Base-by-base conservation (phyloP, 2,797 vertebrate genomes). In the Halcyon chelicuti region DNA sequence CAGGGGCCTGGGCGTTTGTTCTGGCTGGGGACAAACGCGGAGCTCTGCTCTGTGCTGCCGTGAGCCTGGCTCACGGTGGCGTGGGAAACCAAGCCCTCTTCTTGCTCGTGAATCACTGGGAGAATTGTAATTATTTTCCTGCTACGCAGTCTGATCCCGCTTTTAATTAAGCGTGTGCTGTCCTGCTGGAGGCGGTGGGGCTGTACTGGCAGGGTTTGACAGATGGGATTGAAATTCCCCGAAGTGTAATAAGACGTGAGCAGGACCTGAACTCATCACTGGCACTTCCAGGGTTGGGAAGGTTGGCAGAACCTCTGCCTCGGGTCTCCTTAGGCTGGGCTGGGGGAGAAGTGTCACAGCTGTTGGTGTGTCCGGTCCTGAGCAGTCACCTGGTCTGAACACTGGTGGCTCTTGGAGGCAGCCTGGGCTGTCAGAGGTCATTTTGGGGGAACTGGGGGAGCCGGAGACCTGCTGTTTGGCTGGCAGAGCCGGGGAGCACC, bases 391-490 rank as follows among this genome's bases (percentile, higher is more conserved):
- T 29, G 5, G 16, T 35, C 11, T 14, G 12, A 33, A 8, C 40
- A 3, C 22, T 22, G 1, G 28, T 40, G 25, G 12, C 82, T 35
- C 63, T 42, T 0, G 0, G 1, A 40, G 62, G 5, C 28, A 68
- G 26, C 65, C n/a, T 31, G 57, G 12, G 6, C 19, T 62, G 37
- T 61, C 51, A 35, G 47, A 31, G 21, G 52, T 20, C 20, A 21
- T 18, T 49, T 42, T 12, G 26, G 86, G 42, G 72, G 60, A 91
- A 22, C 6, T 29, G 42, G 29, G 47, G 52, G 21, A 6, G 3
- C n/a, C 33, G 15, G 26, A 65, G 71, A 66, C 11, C 10, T 0
- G 0, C 39, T 42, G 3, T n/a, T 37, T 1, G 23, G 47, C 23
- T 14, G 15, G 3, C 35, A 58, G 31, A 71, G 26, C 52, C 33